Evolutionary conservation across 2,888 invertebrate species (phyloP).

Genomic region (Diarsia rubi): DNA sequence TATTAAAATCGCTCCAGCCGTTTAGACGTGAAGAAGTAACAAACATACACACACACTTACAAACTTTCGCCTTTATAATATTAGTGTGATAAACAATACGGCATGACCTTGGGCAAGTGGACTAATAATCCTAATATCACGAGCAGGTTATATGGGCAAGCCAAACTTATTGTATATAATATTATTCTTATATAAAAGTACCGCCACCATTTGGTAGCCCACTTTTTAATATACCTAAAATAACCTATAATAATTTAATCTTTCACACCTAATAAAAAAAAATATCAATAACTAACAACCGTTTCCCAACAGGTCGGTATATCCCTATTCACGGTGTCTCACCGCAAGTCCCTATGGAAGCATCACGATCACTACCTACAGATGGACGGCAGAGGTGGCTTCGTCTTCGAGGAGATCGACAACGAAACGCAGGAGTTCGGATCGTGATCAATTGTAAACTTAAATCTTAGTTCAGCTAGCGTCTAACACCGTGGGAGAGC

Average conservation of each 20-base stretch:
- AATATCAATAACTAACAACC: background rate
- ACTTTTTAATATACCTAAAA: too few relatives aligned
- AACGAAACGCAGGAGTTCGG: constrained; percentile 97
- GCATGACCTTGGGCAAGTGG: background rate
- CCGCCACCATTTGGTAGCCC: background rate
- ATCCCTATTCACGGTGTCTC: constrained; percentile 99
- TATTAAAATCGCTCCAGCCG: too few relatives aligned
- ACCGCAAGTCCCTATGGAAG: constrained; percentile 98
- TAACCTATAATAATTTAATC: too few relatives aligned
- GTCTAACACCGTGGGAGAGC: constrained; percentile 1
- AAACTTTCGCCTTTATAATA: too few relatives aligned
- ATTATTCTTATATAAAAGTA: background rate
- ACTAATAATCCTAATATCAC: background rate
- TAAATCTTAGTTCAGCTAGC: constrained; percentile 20
- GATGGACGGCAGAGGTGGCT: constrained; percentile 98
- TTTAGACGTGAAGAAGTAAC: too few relatives aligned
- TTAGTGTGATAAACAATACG: too few relatives aligned
- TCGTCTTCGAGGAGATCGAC: constrained; percentile 96
- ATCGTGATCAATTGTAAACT: constrained; percentile 92
- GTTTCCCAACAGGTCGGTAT: constrained; percentile 92
- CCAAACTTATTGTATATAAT: too few relatives aligned
- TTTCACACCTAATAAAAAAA: too few relatives aligned
- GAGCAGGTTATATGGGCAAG: background rate
- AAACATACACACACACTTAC: too few relatives aligned
- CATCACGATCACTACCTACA: constrained; percentile 99